phyloP scores from a whole-genome alignment of 1,140 invertebrate genomes.

The Ladona fulva region DNA sequence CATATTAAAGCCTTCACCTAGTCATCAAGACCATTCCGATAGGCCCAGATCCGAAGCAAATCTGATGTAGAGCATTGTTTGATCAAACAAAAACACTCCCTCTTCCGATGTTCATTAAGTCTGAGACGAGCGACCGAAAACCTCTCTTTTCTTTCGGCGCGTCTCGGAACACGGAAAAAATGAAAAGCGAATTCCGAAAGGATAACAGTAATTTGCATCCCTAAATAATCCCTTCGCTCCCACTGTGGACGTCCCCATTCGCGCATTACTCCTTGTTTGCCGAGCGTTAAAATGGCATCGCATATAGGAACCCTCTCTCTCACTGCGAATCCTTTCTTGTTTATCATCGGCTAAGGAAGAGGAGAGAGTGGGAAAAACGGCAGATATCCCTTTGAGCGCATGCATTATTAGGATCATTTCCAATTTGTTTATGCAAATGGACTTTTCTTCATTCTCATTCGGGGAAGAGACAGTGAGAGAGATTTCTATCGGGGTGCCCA shows the following conservation, averaged over 20 bases:
- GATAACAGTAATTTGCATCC: slow-evolving; percentile 6
- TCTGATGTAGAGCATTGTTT: not conserved
- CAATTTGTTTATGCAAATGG: slow-evolving; percentile 2
- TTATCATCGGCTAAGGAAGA: not conserved
- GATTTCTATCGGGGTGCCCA: not conserved
- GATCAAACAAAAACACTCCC: not conserved
- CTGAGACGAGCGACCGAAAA: too few relatives aligned
- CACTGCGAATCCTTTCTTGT: not conserved
- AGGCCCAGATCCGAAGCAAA: not conserved
- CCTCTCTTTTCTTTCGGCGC: too few relatives aligned
- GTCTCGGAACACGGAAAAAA: too few relatives aligned
- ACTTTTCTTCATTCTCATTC: not conserved
- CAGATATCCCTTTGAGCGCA: not conserved
- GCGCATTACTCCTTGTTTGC: not conserved
- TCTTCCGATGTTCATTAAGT: not conserved
- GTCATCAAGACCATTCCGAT: too few relatives aligned
- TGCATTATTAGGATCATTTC: slow-evolving; percentile 10
- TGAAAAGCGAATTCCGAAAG: slow-evolving; percentile 1
- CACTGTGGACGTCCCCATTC: not conserved
- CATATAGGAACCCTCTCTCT: not conserved
- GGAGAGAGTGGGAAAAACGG: not conserved
- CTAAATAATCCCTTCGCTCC: not conserved
- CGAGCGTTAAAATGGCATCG: not conserved
- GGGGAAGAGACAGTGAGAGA: not conserved
- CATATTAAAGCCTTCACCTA: too few relatives aligned